These are phyloP conservation scores for Epinotia brunnichana DNA, from an alignment of 2,888 invertebrate species.

Conservation along the genomic window DNA sequence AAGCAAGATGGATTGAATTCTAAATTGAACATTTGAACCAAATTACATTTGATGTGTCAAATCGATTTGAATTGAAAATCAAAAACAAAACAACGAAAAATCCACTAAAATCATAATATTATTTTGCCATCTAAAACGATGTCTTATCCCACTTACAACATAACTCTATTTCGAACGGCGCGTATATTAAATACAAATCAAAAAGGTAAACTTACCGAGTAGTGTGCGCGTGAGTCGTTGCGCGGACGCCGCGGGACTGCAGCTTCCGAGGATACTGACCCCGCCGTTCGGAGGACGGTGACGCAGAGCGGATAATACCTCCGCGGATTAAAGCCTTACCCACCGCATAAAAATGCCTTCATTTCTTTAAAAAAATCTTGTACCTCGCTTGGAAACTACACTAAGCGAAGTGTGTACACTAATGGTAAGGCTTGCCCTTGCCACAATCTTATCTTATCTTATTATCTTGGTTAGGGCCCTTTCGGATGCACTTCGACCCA, in stretches of 20 bases:
- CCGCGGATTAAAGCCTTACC: background rate
- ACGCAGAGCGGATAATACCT: slow-evolving; percentile 49
- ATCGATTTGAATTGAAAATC: background rate
- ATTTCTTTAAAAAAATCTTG: too few relatives aligned
- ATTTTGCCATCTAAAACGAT: background rate
- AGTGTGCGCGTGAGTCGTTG: slow-evolving; percentile 41
- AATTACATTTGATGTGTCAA: too few relatives aligned
- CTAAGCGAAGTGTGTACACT: too few relatives aligned
- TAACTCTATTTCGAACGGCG: background rate
- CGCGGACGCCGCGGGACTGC: slow-evolving; percentile 60
- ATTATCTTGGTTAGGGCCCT: too few relatives aligned
- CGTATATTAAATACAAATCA: background rate
- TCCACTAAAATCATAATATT: background rate
- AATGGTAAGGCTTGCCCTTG: too few relatives aligned
- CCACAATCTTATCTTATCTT: too few relatives aligned
- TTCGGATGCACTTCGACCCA: too few relatives aligned
- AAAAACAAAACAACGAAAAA: background rate
- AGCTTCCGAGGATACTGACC: slow-evolving; percentile 65
- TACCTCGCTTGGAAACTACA: too few relatives aligned
- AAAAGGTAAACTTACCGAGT: slow-evolving; percentile 22
- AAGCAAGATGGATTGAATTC: too few relatives aligned
- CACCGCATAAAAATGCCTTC: too few relatives aligned
- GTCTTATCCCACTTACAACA: background rate
- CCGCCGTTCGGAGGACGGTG: slow-evolving; percentile 30
- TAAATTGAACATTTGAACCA: too few relatives aligned